Evolutionary conservation across 1,140 invertebrate genomes (phyloP).

Genomic region (Caligus rogercresseyi): DNA sequence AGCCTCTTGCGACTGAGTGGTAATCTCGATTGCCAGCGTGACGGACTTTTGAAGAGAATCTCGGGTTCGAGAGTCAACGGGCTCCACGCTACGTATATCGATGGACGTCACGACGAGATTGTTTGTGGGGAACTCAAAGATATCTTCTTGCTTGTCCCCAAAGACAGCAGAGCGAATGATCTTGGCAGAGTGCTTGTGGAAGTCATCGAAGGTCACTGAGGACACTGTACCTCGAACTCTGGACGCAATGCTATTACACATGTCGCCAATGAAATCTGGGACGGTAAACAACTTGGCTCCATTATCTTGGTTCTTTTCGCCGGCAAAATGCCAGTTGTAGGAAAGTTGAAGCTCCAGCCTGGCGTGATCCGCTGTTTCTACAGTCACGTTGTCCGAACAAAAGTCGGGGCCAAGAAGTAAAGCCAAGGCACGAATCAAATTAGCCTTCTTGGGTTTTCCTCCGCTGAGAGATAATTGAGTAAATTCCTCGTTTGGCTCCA

Average conservation of each 20-base stretch:
- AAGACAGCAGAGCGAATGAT: constrained; percentile 36
- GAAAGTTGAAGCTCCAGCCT: constrained; percentile 34
- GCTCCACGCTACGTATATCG: constrained; percentile 37
- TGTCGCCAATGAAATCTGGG: constrained; percentile 37
- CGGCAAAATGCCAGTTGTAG: constrained; percentile 38
- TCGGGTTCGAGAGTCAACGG: constrained; percentile 37
- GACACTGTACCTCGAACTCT: constrained; percentile 35
- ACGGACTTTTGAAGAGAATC: constrained; percentile 37
- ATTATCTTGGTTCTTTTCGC: constrained; percentile 26
- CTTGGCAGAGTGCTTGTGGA: constrained; percentile 36
- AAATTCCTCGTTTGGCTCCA: constrained; percentile 38
- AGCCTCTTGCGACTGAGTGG: constrained; percentile 35
- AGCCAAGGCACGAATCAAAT: constrained; percentile 34
- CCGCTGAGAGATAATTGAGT: constrained; percentile 35
- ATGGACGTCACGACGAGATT: constrained; percentile 35
- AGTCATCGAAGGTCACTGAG: constrained; percentile 35
- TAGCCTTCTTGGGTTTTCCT: constrained; percentile 36
- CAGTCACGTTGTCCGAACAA: constrained; percentile 35
- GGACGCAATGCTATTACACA: constrained; percentile 37
- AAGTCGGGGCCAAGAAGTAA: constrained; percentile 37
- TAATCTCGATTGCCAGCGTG: constrained; percentile 35
- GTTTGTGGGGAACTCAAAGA: constrained; percentile 33
- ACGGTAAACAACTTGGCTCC: constrained; percentile 35
- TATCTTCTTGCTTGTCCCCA: constrained; percentile 32
- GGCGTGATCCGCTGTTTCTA: constrained; percentile 38